Conservation (phyloP, 1,140 invertebrate species). For the Papilio polyxenes region DNA sequence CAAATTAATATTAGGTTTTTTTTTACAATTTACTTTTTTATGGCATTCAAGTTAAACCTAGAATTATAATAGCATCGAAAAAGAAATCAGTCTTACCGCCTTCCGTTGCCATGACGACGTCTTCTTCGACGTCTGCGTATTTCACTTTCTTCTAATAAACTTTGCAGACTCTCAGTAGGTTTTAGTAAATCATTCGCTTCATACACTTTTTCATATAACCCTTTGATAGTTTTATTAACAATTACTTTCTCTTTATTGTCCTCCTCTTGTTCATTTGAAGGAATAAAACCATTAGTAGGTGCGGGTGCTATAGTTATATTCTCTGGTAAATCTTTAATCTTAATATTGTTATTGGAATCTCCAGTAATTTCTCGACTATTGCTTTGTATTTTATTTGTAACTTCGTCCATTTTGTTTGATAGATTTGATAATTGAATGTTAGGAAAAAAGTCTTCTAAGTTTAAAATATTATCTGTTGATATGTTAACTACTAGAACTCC, state of each 20-base stretch:
- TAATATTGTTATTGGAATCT: conserved; percentile 75
- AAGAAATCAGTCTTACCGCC: conserved; percentile 62
- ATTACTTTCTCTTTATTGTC: conserved; percentile 55
- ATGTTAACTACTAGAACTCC: conserved; percentile 78
- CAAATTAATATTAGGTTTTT: too few relatives aligned
- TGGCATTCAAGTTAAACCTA: neutral
- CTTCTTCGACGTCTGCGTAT: conserved; percentile 62
- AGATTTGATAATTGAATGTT: conserved; percentile 64
- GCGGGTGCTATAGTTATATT: conserved; percentile 73
- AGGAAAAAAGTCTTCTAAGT: conserved; percentile 73
- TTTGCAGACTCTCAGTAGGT: conserved; percentile 72
- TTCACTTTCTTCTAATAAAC: conserved; percentile 56
- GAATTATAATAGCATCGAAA: neutral
- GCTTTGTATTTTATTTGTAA: conserved; percentile 79
- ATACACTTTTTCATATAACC: conserved; percentile 54
- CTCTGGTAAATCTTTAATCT: conserved; percentile 69
- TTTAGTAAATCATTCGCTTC: conserved; percentile 63
- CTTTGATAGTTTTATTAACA: conserved; percentile 60
- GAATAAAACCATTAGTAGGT: conserved; percentile 72
- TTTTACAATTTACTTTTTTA: too few relatives aligned
- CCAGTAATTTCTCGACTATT: conserved; percentile 79
- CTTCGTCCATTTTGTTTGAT: conserved; percentile 74
- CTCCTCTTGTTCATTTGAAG: conserved; percentile 64
- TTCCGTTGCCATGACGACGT: conserved; percentile 73
- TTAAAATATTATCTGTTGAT: conserved; percentile 76